Evolutionary conservation across 2,113 vertebrate genomes (phyloP), one percentile per base, ranked within the genome.

Genomic region (Platichthys stellatus): DNA sequence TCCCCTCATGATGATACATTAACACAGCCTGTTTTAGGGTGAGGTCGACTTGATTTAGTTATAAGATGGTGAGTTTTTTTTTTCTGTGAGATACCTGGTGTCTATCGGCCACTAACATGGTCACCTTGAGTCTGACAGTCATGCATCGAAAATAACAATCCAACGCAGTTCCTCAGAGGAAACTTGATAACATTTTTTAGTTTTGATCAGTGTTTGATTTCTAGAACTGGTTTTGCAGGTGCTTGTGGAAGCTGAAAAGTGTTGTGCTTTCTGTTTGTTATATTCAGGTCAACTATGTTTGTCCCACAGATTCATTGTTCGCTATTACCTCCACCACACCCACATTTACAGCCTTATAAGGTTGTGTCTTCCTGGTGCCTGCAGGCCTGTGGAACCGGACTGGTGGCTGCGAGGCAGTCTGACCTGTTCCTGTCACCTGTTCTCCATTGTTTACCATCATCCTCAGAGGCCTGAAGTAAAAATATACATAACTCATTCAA

Each of bases 401-500:
- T 45, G 51, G 53, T 69, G 5, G 5, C 78, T 72, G 26, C 26
- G 10, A 84, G 76, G 84, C 77, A 15, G 86, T 82, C 72, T 23
- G 73, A 91, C 90, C 90, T 74, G 90, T 89, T 92, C 73, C 73
- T 86, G 45, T 81, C 73, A 82, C 65, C 60, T 61, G 63, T 28
- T 56, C 56, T 43, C 28, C 69, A 78, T 75, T 86, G 79, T 82
- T 84, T 26, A 17, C 57, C 3, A 23, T 18, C 43, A n/a, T 58
- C 18, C 43, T 82, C 28, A n/a, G 3, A 38, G 64, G 71, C 49
- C 68, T 67, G 8, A 49, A 40, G 23, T 63, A 6, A 43, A 68
- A 43, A 38, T 63, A 28, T 45, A 58, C 47, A 28, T 17, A 38
- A 54, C 13, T 57, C 35, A 17, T 45, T 81, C 3, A 66, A 38